Evolutionary conservation across 2,888 invertebrate genomes (phyloP).

Genomic region (Girardia tigrina): DNA sequence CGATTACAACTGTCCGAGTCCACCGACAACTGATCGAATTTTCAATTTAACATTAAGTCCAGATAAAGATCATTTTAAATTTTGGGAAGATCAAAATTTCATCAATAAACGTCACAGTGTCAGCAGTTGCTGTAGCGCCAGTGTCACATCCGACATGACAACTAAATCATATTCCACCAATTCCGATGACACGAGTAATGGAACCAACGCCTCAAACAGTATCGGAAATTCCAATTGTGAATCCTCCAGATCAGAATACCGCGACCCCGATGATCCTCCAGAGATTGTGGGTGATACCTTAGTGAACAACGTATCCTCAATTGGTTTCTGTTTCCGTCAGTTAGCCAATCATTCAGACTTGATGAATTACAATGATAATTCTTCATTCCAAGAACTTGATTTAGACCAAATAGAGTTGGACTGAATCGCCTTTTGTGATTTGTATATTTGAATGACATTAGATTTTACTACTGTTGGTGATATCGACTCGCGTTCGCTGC

Average conservation of each 20-base stretch:
- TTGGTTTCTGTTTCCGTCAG: conserved; percentile 8
- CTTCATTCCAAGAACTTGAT: conserved; percentile 10
- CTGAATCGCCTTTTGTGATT: conserved; percentile 10
- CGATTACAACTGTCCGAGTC: background rate
- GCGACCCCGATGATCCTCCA: conserved; percentile 9
- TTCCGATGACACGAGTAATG: conserved; percentile 8
- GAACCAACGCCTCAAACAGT: conserved; percentile 4
- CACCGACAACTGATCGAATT: background rate
- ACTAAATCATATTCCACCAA: background rate
- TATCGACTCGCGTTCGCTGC: background rate
- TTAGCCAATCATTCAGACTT: background rate
- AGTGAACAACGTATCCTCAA: background rate
- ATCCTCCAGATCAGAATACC: background rate
- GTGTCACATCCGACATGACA: conserved; percentile 19
- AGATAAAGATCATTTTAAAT: conserved; percentile 1
- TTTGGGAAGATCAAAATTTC: background rate
- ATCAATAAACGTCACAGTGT: background rate
- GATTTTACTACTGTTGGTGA: background rate
- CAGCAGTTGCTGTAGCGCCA: background rate
- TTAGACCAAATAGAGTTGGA: conserved; percentile 13
- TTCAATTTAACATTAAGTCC: background rate
- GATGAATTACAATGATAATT: conserved; percentile 18
- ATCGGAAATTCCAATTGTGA: background rate
- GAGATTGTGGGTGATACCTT: background rate
- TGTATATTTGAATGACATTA: conserved; percentile 2